Base-by-base conservation (phyloP, 2,113 vertebrate genomes). In the Coracopsis vasa region DNA sequence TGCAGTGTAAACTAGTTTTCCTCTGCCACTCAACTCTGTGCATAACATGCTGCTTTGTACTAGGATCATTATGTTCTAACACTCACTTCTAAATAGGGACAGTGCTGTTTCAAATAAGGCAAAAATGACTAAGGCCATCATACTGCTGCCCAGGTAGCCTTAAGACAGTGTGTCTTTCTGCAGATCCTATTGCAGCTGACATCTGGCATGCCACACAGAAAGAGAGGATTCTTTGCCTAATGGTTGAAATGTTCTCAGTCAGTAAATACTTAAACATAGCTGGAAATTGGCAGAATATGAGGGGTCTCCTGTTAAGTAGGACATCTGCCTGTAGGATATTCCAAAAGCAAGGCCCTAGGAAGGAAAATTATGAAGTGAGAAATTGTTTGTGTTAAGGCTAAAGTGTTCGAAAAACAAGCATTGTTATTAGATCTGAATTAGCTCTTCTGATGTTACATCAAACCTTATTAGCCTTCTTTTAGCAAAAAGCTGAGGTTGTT, bases 341-440 rank as follows among this genome's bases (percentile, higher is more conserved):
- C 73, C 45, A 70, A 64, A 89, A 77, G 48, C 54, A 90, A 91
- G 77, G 85, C 87, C 79, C 90, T 77, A 78, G 75, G 90, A 96
- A 94, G 83, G 79, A 96, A 95, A 95, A 96, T 88, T 35, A 61
- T 25, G 54, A 80, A 78, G 90, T 74, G 71, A 90, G 35, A 86
- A 94, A 64, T 35, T 88, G 51, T 84, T 79, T 89, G 37, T 86
- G 45, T 65, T 91, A 90, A 89, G 44, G 82, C 82, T 80, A 54
- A 88, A 92, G 37, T 61, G 78, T 88, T 92, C 42, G 81, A 72
- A 96, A 90, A 94, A 66, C 42, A 92, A 97, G 77, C 82, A 86
- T 91, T 94, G 64, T 85, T 97, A 96, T 88, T 92, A 95, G 83
- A 95, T 88, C 93, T 92, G 74, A 97, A 97, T 97, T 95, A 97